phyloP scores from a whole-genome alignment of 2,797 vertebrate genomes.

The Halcyon badia region DNA sequence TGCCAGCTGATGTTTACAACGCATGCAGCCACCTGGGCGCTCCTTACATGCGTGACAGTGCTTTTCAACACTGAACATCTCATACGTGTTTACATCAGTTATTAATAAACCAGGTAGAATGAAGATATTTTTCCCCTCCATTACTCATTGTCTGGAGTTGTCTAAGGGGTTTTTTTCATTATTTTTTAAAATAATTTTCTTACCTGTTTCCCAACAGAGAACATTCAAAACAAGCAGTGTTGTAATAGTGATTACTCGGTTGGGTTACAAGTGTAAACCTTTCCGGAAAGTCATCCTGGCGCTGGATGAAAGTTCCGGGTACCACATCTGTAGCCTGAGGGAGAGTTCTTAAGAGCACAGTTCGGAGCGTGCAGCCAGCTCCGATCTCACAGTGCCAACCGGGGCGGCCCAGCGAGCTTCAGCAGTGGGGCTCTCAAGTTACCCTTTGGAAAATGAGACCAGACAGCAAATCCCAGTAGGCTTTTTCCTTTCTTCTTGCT shows the following conservation, averaged over 20 bases:
- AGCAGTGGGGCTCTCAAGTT: not conserved
- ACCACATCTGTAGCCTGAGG: not conserved
- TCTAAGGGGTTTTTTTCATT: not conserved
- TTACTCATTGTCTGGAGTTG: not conserved
- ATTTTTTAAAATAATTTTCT: not conserved
- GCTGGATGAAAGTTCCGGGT: not conserved
- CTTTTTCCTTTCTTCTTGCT: not conserved
- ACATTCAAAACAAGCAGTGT: not conserved
- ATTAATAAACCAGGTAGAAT: not conserved
- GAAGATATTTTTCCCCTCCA: not conserved
- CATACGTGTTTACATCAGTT: not conserved
- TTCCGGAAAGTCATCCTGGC: not conserved
- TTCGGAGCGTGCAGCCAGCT: not conserved
- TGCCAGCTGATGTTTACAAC: not conserved
- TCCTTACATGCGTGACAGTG: not conserved
- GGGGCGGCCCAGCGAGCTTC: not conserved
- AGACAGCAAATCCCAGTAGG: not conserved
- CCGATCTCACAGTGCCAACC: not conserved
- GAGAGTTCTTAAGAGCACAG: not conserved
- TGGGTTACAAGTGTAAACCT: not conserved
- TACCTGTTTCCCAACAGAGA: not conserved
- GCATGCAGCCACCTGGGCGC: not conserved
- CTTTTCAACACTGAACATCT: not conserved
- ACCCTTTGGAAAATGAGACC: not conserved
- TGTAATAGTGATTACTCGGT: not conserved